Evolutionary conservation across 2,113 vertebrate genomes (phyloP), one percentile per base, ranked within the genome.

Genomic region (Balaenoptera acutorostrata): DNA sequence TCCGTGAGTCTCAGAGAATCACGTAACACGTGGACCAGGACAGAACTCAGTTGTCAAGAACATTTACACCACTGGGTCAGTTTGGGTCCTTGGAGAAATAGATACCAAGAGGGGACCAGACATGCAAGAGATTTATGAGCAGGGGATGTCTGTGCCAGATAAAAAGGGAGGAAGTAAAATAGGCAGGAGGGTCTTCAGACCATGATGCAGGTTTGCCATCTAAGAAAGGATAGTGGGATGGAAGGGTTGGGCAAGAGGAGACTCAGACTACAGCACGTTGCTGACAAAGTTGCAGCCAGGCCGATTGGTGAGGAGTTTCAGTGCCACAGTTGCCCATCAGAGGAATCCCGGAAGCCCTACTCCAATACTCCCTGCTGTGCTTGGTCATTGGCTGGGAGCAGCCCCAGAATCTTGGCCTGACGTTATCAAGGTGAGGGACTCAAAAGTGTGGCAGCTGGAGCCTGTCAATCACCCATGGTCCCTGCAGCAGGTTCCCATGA

Each of bases 301-400:
- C 3, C 0, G 0, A 2, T n/a, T 10, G 2, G 18, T 1, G 39
- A 66, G 29, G 39, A 44, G 23, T 46, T 46, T 71, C 27, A 52
- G 29, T 1, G 15, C 36, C 10, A 8, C 88, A 68, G 15, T 2
- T 41, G 13, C 29, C 15, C 27, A 17, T 59, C 8, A 31, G 8
- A 27, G 33, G n/a, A 1, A 2, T 52, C 84, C 39, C 2, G 10
- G 75, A 52, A 52, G 21, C 75, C 46, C 33, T 31, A 1, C 33
- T 41, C 27, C 77, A 27, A n/a, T 9, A 6, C 21, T 61, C 17
- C 12, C 82, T 74, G 10, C 8, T 29, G 33, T 39, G 14, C 4
- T 27, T 2, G 4, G n/a, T 10, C 55, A 18, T 3, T 55, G n/a
- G 27, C 75, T 52, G 5, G 27, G 81, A 80, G 49, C n/a, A 21